phyloP scores from a whole-genome alignment of 1,140 invertebrate species.

The Matsumurasca onukii region DNA sequence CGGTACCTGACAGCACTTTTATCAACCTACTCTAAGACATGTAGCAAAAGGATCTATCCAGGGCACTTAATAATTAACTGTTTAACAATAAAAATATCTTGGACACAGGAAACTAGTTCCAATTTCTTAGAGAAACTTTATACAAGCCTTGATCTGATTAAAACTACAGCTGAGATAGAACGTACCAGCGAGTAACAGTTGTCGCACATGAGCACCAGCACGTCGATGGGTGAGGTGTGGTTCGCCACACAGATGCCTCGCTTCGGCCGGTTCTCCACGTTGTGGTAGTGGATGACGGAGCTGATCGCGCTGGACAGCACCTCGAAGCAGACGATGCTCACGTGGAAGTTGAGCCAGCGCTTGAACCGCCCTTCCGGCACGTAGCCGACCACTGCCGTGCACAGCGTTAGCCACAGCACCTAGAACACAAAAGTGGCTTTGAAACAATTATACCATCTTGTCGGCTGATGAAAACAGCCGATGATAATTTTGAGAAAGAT shows the following conservation, averaged over 20 bases:
- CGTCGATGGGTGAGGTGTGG: conserved; percentile 99
- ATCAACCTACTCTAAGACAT: too few species aligned
- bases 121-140: too few species aligned
- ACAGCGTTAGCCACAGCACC: conserved; percentile 81
- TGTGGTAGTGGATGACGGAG: conserved; percentile 88
- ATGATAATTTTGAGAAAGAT: too few species aligned
- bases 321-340: conserved; percentile 87
- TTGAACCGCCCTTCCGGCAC: conserved; percentile 75
- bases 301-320: conserved; percentile 84
- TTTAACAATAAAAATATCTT: too few species aligned
- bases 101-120: too few species aligned
- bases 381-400: conserved; percentile 81
- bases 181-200: conserved; percentile 97
- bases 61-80: too few species aligned
- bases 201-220: conserved; percentile 95
- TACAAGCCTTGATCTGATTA: too few species aligned
- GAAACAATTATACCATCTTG: too few species aligned
- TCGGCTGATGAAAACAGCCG: too few species aligned
- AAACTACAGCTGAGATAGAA: conserved; percentile 37
- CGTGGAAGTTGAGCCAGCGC: conserved; percentile 71
- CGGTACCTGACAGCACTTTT: too few species aligned
- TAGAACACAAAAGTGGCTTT: conserved; percentile 52
- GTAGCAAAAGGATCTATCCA: too few species aligned
- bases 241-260: conserved; percentile 98
- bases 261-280: conserved; percentile 74